phyloP scores from a whole-genome alignment of 2,888 invertebrate genomes.

The Callosobruchus maculatus region DNA sequence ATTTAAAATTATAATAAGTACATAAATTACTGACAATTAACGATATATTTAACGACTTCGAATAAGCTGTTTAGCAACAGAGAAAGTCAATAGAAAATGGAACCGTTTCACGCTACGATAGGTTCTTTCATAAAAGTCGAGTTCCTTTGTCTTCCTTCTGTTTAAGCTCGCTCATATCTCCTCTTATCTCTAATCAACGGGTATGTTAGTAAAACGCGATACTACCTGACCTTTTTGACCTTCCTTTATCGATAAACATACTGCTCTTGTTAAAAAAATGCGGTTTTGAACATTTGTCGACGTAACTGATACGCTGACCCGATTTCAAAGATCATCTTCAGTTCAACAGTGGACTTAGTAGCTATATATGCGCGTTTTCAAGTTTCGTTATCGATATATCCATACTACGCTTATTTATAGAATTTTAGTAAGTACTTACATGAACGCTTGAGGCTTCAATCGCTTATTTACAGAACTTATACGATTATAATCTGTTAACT shows the following conservation, averaged over 20 bases:
- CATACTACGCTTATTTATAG: neutral
- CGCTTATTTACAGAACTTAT: neutral
- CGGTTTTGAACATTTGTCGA: neutral
- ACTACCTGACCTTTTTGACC: slow-evolving; percentile 16
- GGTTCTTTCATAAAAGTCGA: neutral
- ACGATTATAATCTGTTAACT: neutral
- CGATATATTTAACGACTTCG: neutral
- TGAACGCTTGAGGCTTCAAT: neutral
- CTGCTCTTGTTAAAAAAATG: neutral
- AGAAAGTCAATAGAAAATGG: neutral
- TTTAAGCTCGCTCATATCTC: slow-evolving; percentile 7
- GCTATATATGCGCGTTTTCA: too few relatives aligned
- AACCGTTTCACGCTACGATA: neutral
- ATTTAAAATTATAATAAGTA: neutral
- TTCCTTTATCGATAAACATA: slow-evolving; percentile 15
- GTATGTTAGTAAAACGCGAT: slow-evolving; percentile 15
- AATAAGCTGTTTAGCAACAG: neutral
- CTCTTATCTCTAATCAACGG: slow-evolving; percentile 13
- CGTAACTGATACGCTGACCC: neutral
- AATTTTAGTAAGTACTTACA: neutral
- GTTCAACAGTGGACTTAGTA: neutral
- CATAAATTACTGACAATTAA: neutral
- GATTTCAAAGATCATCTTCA: neutral
- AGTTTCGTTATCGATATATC: neutral
- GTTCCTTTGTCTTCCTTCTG: neutral